Conservation (phyloP, 2,113 vertebrate species). For the Ageneiosus marmoratus region DNA sequence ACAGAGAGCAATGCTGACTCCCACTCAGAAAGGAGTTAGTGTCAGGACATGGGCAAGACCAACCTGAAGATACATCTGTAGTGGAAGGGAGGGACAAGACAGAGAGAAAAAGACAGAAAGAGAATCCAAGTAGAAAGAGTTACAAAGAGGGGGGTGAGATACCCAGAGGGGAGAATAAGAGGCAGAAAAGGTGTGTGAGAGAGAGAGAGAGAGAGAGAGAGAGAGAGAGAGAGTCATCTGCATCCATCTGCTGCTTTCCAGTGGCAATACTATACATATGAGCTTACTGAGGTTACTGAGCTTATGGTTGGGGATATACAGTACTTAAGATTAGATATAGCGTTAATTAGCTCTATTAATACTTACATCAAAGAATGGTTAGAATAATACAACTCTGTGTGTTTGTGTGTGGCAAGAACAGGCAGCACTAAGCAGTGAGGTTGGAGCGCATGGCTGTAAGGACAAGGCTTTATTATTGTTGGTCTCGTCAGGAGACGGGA, state of each 20-base stretch:
- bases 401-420: neutral
- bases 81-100: slow-evolving; percentile 43
- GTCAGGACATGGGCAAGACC: slow-evolving; percentile 72
- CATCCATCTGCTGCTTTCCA: no score
- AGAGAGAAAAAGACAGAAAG: slow-evolving; percentile 34
- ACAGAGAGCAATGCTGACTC: slow-evolving; percentile 67
- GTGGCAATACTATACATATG: neutral
- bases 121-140: neutral
- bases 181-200: neutral
- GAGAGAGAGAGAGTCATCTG: slow-evolving; percentile 54
- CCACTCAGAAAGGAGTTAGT: slow-evolving; percentile 65
- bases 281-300: no score
- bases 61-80: slow-evolving; percentile 67
- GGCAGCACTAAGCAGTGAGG: neutral
- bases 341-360: neutral
- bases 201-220: slow-evolving; percentile 14
- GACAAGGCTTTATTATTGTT: slow-evolving; percentile 21
- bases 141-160: neutral
- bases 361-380: neutral
- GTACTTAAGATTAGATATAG: neutral
- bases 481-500: neutral
- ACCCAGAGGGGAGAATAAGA: slow-evolving; percentile 4
- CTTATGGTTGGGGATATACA: neutral
- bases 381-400: neutral
- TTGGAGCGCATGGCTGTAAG: neutral